These are phyloP conservation scores for Drosophila persimilis DNA, from an alignment of 1,140 invertebrate genomes.

Conservation along the genomic window DNA sequence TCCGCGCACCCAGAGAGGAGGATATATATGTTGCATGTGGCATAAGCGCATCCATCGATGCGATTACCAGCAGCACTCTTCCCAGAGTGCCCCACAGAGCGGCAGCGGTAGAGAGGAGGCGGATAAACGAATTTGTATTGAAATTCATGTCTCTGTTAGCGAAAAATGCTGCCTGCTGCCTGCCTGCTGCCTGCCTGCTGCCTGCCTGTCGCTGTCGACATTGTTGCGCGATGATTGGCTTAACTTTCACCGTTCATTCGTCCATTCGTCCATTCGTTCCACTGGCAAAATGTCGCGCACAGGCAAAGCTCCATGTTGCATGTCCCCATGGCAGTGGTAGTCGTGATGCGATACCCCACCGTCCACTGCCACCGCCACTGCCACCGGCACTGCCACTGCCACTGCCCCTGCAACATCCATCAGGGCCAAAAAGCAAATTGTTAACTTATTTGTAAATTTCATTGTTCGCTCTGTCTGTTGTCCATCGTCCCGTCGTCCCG, in stretches of 20 bases:
- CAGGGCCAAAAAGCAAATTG: conserved; percentile 73
- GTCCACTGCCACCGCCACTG: too few species aligned
- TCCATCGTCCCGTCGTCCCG: conserved; percentile 1
- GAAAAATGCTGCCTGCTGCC: conserved; percentile 43
- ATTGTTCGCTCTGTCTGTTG: conserved; percentile 40
- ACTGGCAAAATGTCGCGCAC: too few species aligned
- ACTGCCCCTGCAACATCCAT: conserved; percentile 36
- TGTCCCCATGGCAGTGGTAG: not conserved
- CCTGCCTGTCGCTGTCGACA: conserved; percentile 51
- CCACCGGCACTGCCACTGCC: not conserved
- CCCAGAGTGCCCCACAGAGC: too few species aligned
- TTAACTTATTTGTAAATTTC: conserved; percentile 79
- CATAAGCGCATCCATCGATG: too few species aligned
- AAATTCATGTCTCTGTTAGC: conserved; percentile 76
- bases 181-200: conserved; percentile 33
- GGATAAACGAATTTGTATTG: conserved; percentile 51
- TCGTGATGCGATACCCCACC: conserved; percentile 4
- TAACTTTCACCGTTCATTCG: conserved; percentile 61
- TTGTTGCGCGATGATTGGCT: conserved; percentile 72
- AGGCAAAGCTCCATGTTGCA: conserved; percentile 6
- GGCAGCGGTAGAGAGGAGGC: not conserved
- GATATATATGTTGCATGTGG: too few species aligned
- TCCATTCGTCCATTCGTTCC: too few species aligned
- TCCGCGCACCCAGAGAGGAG: too few species aligned
- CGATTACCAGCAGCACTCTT: too few species aligned